Evolutionary conservation across 1,140 invertebrate genomes (phyloP).

Genomic region (Apis laboriosa): DNA sequence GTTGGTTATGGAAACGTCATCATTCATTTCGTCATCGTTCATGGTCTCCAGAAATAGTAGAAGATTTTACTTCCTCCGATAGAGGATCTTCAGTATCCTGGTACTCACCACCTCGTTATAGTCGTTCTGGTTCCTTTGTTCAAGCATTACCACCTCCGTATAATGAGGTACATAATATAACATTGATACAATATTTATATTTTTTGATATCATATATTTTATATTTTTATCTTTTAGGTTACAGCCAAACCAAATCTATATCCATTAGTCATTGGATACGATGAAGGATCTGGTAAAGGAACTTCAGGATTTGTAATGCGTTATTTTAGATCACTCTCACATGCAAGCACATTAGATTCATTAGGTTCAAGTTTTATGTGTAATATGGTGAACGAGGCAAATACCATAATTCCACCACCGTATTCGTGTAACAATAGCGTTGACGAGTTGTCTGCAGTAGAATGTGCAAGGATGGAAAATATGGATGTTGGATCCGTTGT

Average conservation of each 20-base stretch:
- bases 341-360: conserved; percentile 90
- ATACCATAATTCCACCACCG: conserved; percentile 89
- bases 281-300: conserved; percentile 85
- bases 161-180: conserved; percentile 85
- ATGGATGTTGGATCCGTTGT: conserved; percentile 73
- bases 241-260: conserved; percentile 92
- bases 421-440: conserved; percentile 90
- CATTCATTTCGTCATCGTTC: conserved; percentile 49
- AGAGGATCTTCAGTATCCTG: conserved; percentile 88
- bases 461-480: conserved; percentile 71
- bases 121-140: conserved; percentile 89
- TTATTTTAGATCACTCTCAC: conserved; percentile 90
- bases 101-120: conserved; percentile 89
- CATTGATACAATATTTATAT: neutral
- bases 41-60: conserved; percentile 56
- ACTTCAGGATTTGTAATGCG: conserved; percentile 91
- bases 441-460: conserved; percentile 82
- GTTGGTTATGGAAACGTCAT: conserved; percentile 85
- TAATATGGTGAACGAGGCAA: conserved; percentile 89
- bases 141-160: conserved; percentile 89
- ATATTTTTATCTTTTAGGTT: conserved; percentile 81
- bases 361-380: conserved; percentile 91
- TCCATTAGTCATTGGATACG: conserved; percentile 90
- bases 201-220: neutral
- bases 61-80: conserved; percentile 83